Evolutionary conservation across 2,797 vertebrate species (phyloP).

Genomic region (Pipistrellus nathusii): DNA sequence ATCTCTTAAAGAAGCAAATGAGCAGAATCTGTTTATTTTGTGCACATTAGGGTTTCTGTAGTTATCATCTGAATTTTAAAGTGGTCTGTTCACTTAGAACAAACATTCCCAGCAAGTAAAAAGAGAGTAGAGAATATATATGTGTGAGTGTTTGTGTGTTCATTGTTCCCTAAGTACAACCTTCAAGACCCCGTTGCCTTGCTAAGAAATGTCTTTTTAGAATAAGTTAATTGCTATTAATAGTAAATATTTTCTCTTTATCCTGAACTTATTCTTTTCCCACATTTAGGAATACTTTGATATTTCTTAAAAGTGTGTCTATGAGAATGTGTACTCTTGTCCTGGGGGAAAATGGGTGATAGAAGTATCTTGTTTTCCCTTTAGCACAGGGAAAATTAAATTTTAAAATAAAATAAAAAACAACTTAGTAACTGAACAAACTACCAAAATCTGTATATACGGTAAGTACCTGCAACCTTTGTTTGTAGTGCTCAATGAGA

Average conservation of each 20-base stretch:
- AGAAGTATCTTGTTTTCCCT: conserved; percentile 44
- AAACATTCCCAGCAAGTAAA: conserved; percentile 33
- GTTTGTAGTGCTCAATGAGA: neutral
- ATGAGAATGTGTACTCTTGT: neutral
- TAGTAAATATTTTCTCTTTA: conserved; percentile 27
- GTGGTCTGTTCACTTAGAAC: conserved; percentile 49
- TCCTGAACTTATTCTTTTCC: neutral
- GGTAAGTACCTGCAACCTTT: neutral
- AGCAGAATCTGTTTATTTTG: conserved; percentile 58
- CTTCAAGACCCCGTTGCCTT: neutral
- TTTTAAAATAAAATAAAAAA: conserved; percentile 14
- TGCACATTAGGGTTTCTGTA: neutral
- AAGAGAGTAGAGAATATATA: neutral
- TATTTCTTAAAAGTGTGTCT: conserved; percentile 45
- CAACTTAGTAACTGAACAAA: neutral
- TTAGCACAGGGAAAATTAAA: conserved; percentile 36
- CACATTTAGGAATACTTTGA: neutral
- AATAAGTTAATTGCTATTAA: conserved; percentile 37
- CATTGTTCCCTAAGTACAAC: conserved; percentile 18
- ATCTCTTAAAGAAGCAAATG: neutral
- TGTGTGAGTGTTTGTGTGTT: neutral
- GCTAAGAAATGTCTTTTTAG: conserved; percentile 15
- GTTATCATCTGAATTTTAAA: conserved; percentile 43
- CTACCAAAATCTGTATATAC: neutral
- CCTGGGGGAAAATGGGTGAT: conserved; percentile 7